Evolutionary conservation across 2,888 invertebrate genomes (phyloP), one percentile per base, ranked within the genome.

Genomic region (Eupithecia subfuscata): DNA sequence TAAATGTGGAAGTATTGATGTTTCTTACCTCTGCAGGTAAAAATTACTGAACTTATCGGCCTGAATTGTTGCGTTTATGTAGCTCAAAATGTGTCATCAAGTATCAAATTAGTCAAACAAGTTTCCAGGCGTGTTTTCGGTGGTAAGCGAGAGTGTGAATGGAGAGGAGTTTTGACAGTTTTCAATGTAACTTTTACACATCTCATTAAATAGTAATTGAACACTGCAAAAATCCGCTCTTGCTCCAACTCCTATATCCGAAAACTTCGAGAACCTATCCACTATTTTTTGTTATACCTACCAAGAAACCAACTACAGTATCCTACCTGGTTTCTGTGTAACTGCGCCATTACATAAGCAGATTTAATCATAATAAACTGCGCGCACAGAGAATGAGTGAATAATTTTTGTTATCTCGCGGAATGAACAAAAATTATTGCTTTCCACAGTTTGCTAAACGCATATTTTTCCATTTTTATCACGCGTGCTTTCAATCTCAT

Each of bases 291-390:
- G n/a, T n/a, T n/a, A n/a, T n/a, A n/a, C n/a, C n/a, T n/a, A n/a
- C 7, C 48, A 52, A 52, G 48, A 2, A n/a, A 52, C n/a, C 48
- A 8, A n/a, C n/a, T 52, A 34, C 7, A 65, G 14, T 16, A 22
- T 12, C 9, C 6, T 45, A 43, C 40, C 70, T 25, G 56, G n/a
- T 65, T 74, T 65, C 37, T n/a, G 16, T 43, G 65, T 75, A n/a
- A 67, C n/a, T 60, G 70, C 14, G 56, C 14, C 34, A 60, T 63
- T 60, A 60, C 40, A 34, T 69, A 75, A 73, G 71, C 60, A 70
- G 75, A 72, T 76, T 75, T 74, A 73, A 73, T 74, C 77, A 70
- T 75, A 75, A 77, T 75, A 77, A 71, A 71, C 73, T 76, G 70
- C 43, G 34, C 8, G 12, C 30, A 60, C 56, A 18, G 48, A 67